Conservation (phyloP, 35 echinoderm and acorn worm genomes). For the Ophioderma brevispina region DNA sequence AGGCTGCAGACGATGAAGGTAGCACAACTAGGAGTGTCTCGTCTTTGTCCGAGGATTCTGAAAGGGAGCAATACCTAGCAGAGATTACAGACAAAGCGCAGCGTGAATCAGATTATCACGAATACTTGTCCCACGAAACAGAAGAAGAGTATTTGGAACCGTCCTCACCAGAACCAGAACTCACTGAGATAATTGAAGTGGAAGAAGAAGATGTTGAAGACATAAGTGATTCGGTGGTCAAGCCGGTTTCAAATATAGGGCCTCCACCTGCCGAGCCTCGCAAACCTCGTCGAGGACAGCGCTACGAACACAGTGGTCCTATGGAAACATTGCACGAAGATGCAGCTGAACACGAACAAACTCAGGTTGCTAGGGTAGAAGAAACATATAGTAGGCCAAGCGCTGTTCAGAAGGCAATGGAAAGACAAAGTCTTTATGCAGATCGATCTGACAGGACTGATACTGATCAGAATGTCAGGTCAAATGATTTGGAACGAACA, state of each 20-base stretch:
- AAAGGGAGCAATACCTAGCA: background rate
- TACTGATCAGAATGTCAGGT: no score
- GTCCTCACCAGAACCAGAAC: background rate
- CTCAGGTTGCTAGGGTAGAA: background rate
- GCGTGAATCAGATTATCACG: background rate
- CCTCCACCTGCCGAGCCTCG: background rate
- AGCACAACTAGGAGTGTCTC: background rate
- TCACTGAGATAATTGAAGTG: conserved; percentile 1
- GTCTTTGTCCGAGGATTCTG: background rate
- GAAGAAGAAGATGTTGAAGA: conserved; percentile 20
- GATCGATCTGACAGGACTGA: no score
- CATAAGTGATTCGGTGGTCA: background rate
- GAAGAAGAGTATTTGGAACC: conserved; percentile 21
- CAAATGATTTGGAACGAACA: no score
- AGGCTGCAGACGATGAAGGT: background rate
- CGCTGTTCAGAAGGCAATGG: background rate
- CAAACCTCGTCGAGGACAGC: background rate
- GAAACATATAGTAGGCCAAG: background rate
- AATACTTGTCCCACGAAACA: background rate
- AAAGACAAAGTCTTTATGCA: background rate
- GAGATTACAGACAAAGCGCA: background rate
- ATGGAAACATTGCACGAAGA: background rate
- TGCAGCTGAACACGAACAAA: background rate
- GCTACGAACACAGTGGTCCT: background rate
- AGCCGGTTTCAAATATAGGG: background rate